phyloP scores from a whole-genome alignment of 2,888 invertebrate genomes.

The Athalia circularis region DNA sequence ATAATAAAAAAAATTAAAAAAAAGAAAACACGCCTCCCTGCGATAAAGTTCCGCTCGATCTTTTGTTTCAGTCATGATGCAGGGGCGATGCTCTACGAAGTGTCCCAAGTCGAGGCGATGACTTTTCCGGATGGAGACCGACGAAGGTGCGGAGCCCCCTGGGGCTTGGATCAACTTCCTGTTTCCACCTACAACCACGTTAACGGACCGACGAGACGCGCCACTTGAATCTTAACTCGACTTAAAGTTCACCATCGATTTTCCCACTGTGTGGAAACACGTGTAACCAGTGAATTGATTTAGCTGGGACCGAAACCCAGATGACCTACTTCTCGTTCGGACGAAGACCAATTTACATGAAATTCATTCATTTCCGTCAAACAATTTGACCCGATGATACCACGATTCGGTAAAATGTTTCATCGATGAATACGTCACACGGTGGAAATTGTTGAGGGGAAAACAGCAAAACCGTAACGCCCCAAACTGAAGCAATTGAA shows the following conservation, averaged over 20 bases:
- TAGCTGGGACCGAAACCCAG: constrained; percentile 40
- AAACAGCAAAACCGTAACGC: too few species aligned
- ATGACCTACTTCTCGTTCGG: constrained; percentile 36
- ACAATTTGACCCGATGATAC: constrained; percentile 23
- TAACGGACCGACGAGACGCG: constrained; percentile 40
- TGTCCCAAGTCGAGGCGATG: constrained; percentile 66
- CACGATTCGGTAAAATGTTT: constrained; percentile 14
- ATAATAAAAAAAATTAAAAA: neutral
- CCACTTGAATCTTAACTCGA: constrained; percentile 40
- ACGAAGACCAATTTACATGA: constrained; percentile 28
- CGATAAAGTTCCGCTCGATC: constrained; percentile 40
- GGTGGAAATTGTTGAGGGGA: too few species aligned
- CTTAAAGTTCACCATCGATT: constrained; percentile 42
- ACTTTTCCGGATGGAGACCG: constrained; percentile 71
- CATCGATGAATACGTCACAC: neutral
- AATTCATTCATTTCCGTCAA: constrained; percentile 40
- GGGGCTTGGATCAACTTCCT: constrained; percentile 68
- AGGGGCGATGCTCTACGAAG: constrained; percentile 58
- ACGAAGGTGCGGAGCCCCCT: constrained; percentile 72
- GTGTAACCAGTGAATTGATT: constrained; percentile 39
- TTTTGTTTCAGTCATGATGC: constrained; percentile 62
- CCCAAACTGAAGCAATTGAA: neutral
- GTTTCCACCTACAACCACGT: constrained; percentile 47
- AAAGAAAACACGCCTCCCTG: constrained; percentile 17
- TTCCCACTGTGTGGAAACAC: constrained; percentile 6